phyloP scores from a whole-genome alignment of 2,888 invertebrate species.

The Elgonia sp. region DNA sequence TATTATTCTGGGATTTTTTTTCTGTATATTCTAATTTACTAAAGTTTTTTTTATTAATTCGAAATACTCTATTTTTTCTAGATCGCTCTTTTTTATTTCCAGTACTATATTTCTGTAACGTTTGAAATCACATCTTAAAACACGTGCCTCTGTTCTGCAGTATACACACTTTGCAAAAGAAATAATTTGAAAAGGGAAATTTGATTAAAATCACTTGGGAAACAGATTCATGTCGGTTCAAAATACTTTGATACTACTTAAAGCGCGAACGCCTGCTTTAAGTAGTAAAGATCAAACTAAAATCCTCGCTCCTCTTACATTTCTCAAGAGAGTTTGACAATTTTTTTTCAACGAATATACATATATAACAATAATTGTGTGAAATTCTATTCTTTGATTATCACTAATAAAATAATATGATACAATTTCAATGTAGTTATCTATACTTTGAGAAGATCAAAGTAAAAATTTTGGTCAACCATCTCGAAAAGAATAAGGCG shows the following conservation, averaged over 20 bases:
- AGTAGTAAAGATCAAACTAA: constrained; percentile 18
- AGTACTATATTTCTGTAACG: no score
- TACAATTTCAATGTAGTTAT: no score
- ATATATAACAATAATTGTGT: no score
- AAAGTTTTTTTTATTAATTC: no score
- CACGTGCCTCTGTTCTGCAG: no score
- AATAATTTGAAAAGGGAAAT: constrained; percentile 1
- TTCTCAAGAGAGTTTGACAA: constrained; percentile 16
- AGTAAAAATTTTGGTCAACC: constrained; percentile 82
- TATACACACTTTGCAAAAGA: neutral
- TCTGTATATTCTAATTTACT: no score
- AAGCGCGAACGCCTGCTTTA: constrained; percentile 10
- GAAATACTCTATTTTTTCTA: no score
- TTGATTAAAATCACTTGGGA: constrained; percentile 18
- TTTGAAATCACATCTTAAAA: no score
- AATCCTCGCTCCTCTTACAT: neutral
- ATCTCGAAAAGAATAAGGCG: neutral
- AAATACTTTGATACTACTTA: constrained; percentile 34
- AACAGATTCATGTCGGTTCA: constrained; percentile 7
- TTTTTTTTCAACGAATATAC: constrained; percentile 28
- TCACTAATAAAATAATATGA: no score
- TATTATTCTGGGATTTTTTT: no score
- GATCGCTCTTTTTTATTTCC: no score
- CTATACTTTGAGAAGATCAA: constrained; percentile 81
- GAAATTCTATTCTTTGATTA: no score